These are phyloP conservation scores for Salvelinus sp. DNA, from an alignment of 2,113 vertebrate species.

Conservation along the genomic window DNA sequence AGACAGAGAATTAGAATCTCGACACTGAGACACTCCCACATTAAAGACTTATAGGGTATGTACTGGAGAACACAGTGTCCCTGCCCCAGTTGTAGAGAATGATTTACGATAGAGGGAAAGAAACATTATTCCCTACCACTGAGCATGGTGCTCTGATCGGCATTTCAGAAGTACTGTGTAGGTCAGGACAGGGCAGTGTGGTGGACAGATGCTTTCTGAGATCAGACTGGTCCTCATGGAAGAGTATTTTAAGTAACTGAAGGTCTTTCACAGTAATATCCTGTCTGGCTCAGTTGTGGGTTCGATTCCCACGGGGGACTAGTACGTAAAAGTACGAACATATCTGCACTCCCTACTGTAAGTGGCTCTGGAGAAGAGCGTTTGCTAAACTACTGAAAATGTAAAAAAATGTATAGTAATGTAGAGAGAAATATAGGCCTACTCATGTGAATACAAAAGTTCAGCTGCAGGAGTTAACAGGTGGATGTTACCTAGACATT, in stretches of 20 bases:
- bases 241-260: background rate
- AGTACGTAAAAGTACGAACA: too few relatives aligned
- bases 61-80: constrained; percentile 2
- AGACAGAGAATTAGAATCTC: too few relatives aligned
- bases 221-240: background rate
- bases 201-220: background rate
- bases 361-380: too few relatives aligned
- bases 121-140: constrained; percentile 12
- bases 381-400: too few relatives aligned
- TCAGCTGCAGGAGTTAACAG: background rate
- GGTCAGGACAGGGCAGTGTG: background rate
- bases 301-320: too few relatives aligned
- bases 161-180: constrained; percentile 30
- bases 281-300: too few relatives aligned
- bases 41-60: background rate
- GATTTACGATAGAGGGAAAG: constrained; percentile 20
- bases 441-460: background rate
- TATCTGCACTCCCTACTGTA: too few relatives aligned
- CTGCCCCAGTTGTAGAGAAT: background rate
- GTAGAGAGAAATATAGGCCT: background rate
- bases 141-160: constrained; percentile 24
- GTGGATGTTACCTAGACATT: background rate
- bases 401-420: too few relatives aligned
- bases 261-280: background rate
- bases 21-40: background rate